These are phyloP conservation scores for Melanostigma gelatinosum DNA, from an alignment of 2,113 vertebrate species.

Conservation along the genomic window DNA sequence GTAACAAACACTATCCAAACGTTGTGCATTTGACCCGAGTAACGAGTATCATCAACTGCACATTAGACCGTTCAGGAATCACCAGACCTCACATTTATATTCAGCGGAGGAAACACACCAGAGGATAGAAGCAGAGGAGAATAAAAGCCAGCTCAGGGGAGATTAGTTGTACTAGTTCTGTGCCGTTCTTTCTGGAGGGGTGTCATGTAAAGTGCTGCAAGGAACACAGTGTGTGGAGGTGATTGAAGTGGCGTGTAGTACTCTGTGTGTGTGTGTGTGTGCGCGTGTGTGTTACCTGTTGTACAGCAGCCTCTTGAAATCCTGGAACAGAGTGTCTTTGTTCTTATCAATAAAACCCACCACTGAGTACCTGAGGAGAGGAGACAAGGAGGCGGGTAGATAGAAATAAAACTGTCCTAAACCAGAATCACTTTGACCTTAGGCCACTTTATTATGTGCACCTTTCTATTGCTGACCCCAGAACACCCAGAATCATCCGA, in stretches of 20 bases:
- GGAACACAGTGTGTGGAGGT: background rate
- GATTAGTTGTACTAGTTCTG: conserved; percentile 1
- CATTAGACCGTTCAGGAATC: conserved; percentile 2
- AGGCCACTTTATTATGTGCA: background rate
- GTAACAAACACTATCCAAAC: background rate
- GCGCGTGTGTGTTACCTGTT: conserved; percentile 91
- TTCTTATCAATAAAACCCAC: conserved; percentile 98
- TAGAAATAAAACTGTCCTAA: background rate
- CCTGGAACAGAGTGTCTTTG: conserved; percentile 98
- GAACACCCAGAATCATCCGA: background rate
- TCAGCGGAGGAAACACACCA: conserved; percentile 3
- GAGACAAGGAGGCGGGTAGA: conserved; percentile 5
- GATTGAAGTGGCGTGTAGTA: conserved; percentile 9
- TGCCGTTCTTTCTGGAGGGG: conserved; percentile 6
- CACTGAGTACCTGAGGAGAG: conserved; percentile 89
- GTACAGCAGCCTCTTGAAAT: conserved; percentile 98
- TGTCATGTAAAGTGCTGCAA: conserved; percentile 17
- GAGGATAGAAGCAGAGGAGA: conserved; percentile 10
- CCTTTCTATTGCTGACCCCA: background rate
- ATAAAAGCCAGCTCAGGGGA: conserved; percentile 4
- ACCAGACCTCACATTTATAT: conserved; percentile 18
- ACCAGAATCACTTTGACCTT: background rate
- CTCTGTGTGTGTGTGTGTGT: conserved; percentile 14
- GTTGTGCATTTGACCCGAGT: background rate
- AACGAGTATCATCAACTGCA: background rate